Evolutionary conservation across 2,797 vertebrate genomes (phyloP), one percentile per base, ranked within the genome.

Genomic region (Pelodytes ibericus): DNA sequence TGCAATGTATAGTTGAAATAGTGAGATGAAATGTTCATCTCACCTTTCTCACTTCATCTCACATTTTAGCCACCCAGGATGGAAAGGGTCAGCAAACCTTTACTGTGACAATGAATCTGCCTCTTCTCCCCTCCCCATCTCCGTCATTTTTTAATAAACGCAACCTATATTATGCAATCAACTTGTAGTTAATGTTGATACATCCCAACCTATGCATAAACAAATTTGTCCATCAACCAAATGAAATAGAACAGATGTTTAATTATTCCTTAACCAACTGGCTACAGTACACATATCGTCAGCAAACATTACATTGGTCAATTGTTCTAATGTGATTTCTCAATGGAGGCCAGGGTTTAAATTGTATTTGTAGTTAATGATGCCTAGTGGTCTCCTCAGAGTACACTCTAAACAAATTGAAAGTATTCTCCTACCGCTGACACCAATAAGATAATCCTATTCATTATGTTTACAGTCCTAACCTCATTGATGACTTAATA

Each of bases 201-300:
- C n/a, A n/a, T n/a, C n/a, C n/a, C n/a, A n/a, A n/a, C n/a, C n/a
- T 36, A 36, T 36, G 33, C 18, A 18, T 15, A 47, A 47, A 47
- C 4, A 71, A 36, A 61, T 58, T 53, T 36, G 41, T 60, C 31
- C 16, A 47, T 47, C 36, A 56, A 27, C 51, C 8, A 24, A 72
- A 72, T 58, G 13, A 66, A 78, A 78, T 18, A 47, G 75, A 72
- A 78, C 75, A 78, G 75, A 72, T 78, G 75, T 67, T 72, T 78
- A 78, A 78, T 78, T 53, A 72, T 66, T 72, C 63, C 63, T 78
- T 58, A 49, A 56, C 75, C 31, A 66, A 72, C 53, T 67, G 56
- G 56, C 53, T 47, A 18, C 18, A 20, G 22, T 51, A 56, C 66
- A 65, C 53, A 53, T 36, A 57, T 78, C 44, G 30, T 58, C 25